A percentile compares a stretch with the other conserved stretches of the same genome.
Evolutionary conservation across 2,113 vertebrate species (phyloP).

Genomic region (Suricata suricatta): DNA sequence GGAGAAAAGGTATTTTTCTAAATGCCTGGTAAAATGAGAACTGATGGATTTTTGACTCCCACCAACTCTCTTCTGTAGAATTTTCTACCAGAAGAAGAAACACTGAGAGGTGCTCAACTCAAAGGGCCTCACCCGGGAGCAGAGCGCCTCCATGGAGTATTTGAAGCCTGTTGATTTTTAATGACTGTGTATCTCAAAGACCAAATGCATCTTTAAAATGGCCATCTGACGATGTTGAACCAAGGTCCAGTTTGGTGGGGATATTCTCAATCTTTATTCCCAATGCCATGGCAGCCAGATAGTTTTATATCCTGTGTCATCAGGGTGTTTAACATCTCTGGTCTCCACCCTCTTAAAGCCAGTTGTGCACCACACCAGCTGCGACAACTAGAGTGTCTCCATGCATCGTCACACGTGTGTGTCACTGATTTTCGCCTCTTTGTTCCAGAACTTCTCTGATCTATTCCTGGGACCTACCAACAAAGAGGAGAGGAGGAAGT

Average conservation of each 20-base stretch:
- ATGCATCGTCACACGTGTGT: neutral
- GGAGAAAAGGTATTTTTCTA: constrained; percentile 73
- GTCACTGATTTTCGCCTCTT: neutral
- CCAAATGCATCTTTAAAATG: neutral
- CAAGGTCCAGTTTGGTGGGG: neutral
- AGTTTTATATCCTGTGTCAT: neutral
- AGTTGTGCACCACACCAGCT: neutral
- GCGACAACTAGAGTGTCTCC: neutral
- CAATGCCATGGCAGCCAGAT: neutral
- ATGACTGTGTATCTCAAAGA: neutral
- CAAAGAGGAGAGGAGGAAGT: neutral
- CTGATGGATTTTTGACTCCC: constrained; percentile 63
- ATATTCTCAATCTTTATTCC: neutral
- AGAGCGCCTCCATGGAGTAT: neutral
- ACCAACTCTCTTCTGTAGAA: neutral
- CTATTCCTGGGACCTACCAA: neutral
- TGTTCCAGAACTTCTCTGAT: neutral
- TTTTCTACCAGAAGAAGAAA: constrained; percentile 57
- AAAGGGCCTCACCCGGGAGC: neutral
- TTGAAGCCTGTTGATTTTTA: neutral
- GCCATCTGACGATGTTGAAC: neutral
- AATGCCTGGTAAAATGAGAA: constrained; percentile 70
- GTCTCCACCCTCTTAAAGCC: neutral
- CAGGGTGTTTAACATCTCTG: neutral
- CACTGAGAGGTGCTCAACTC: neutral